Evolutionary conservation across 2,888 invertebrate genomes (phyloP).

Genomic region (Tetragnatha montana): DNA sequence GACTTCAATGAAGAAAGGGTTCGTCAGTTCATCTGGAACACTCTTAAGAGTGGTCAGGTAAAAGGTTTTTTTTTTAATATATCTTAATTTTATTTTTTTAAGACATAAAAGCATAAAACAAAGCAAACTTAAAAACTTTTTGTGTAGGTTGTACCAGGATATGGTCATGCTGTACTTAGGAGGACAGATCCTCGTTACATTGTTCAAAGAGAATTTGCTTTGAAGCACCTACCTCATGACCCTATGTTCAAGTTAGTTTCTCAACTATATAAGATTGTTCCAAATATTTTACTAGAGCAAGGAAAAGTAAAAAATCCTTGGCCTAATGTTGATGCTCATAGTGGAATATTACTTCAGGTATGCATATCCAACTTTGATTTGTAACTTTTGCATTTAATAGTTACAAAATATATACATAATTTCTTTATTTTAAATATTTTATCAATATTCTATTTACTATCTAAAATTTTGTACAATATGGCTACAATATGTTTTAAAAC

Average conservation of each 20-base stretch:
- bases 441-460: not conserved
- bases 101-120: not conserved
- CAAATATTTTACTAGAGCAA: constrained; percentile 91
- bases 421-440: not conserved
- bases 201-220: constrained; percentile 94
- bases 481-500: too few species aligned
- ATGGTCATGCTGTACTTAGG: constrained; percentile 95
- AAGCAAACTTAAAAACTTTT: not conserved
- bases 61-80: not conserved
- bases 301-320: constrained; percentile 99
- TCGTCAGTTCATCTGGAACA: constrained; percentile 97
- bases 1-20: constrained; percentile 87
- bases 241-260: constrained; percentile 93
- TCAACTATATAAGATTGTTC: constrained; percentile 92
- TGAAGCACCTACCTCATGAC: constrained; percentile 94
- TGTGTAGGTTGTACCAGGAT: constrained; percentile 91
- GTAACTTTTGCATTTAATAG: not conserved
- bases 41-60: constrained; percentile 91
- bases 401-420: too few species aligned
- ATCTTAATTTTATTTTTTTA: too few species aligned
- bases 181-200: constrained; percentile 95
- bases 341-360: constrained; percentile 92
- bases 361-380: constrained; percentile 55
- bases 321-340: constrained; percentile 99
- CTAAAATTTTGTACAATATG: too few species aligned